Evolutionary conservation across 2,797 vertebrate genomes (phyloP).

Genomic region (Diplodus sargus): DNA sequence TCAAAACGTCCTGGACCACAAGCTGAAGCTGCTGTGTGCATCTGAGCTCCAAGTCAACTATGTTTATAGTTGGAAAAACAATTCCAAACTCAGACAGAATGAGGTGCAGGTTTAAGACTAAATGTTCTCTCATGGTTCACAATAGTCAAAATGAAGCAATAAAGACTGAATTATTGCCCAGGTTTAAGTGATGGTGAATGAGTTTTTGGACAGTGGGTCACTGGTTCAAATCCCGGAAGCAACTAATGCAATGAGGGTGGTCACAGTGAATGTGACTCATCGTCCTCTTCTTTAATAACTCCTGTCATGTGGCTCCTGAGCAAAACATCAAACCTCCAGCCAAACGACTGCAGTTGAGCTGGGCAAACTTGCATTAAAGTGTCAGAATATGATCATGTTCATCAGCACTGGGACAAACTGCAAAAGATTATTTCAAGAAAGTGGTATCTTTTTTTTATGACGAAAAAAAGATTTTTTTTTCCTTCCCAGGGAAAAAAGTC

Average conservation of each 20-base stretch:
- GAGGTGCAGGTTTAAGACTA: neutral
- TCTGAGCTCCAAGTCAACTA: neutral
- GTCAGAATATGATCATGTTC: neutral
- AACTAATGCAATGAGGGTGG: neutral
- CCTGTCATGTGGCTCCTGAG: neutral
- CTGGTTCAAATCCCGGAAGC: neutral
- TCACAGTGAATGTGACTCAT: neutral
- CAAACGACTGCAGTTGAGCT: neutral
- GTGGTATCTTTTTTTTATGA: neutral
- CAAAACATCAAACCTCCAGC: neutral
- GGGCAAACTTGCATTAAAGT: neutral
- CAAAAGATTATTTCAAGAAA: neutral
- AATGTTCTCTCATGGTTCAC: neutral
- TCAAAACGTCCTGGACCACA: conserved; percentile 12
- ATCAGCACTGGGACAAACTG: neutral
- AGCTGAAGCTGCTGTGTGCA: neutral
- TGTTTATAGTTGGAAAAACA: conserved; percentile 4
- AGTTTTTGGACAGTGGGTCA: neutral
- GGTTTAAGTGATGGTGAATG: neutral
- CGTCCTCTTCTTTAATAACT: neutral
- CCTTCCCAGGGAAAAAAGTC: neutral
- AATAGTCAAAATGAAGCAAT: neutral
- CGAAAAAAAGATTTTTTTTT: neutral
- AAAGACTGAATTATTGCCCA: neutral
- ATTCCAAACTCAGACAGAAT: neutral